These are phyloP conservation scores for Nibea albiflora DNA, from an alignment of 2,113 vertebrate genomes.

Conservation along the genomic window DNA sequence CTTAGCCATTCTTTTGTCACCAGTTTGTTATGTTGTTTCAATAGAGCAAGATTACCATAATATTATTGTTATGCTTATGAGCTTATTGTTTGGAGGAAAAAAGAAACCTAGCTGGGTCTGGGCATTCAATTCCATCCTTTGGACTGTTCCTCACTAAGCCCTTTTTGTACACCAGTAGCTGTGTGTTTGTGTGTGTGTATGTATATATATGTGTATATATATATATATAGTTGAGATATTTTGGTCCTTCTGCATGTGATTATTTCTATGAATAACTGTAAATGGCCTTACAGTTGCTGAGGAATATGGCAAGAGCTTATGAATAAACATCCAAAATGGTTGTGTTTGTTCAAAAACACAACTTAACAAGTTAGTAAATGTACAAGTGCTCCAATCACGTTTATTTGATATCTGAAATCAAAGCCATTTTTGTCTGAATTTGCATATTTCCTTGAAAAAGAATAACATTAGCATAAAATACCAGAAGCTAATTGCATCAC, in stretches of 20 bases:
- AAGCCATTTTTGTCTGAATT: not conserved
- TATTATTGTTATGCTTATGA: not conserved
- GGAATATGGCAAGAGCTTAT: not conserved
- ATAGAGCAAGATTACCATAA: not conserved
- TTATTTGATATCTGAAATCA: not conserved
- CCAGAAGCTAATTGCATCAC: not conserved
- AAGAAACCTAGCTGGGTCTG: not conserved
- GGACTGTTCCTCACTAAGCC: not conserved
- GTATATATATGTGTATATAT: no score
- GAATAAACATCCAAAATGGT: not conserved
- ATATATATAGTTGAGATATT: not conserved
- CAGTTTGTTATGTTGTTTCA: conserved; percentile 9
- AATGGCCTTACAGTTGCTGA: not conserved
- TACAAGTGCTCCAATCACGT: not conserved
- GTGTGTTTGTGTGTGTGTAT: not conserved
- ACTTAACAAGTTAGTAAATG: not conserved
- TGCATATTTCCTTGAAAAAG: not conserved
- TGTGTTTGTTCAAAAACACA: not conserved
- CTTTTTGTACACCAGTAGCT: not conserved
- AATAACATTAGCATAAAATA: not conserved
- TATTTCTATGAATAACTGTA: not conserved
- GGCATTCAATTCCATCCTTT: not conserved
- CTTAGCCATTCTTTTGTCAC: not conserved
- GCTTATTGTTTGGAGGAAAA: not conserved
- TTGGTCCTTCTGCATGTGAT: not conserved